Percentiles rank a stretch among this genome's conserved stretches.
phyloP scores from a whole-genome alignment of 2,113 vertebrate species.

The Eonycteris spelaea region DNA sequence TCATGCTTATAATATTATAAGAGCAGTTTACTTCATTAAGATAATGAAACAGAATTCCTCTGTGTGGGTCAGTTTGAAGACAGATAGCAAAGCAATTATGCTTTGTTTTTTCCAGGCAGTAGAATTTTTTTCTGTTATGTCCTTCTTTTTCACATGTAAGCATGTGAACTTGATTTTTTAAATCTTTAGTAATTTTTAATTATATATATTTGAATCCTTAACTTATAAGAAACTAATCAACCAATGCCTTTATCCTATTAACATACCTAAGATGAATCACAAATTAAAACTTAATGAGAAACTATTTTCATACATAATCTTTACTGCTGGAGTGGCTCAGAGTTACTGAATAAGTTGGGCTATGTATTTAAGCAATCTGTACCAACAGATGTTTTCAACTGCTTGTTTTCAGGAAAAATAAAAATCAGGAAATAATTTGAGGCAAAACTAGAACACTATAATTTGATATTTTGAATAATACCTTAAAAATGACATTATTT shows the following conservation, averaged over 20 bases:
- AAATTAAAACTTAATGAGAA: conserved; percentile 32
- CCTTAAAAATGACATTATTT: neutral
- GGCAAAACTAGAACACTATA: conserved; percentile 7
- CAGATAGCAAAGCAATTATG: conserved; percentile 2
- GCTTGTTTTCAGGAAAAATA: conserved; percentile 26
- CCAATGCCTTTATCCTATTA: neutral
- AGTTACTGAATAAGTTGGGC: neutral
- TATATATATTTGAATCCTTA: neutral
- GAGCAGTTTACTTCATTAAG: conserved; percentile 48
- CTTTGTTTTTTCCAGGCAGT: neutral
- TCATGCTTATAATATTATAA: conserved; percentile 27
- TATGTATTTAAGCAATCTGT: neutral
- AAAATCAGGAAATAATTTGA: conserved; percentile 57
- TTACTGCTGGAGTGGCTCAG: neutral
- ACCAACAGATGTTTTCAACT: conserved; percentile 27
- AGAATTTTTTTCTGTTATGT: neutral
- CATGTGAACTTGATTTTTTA: conserved; percentile 33
- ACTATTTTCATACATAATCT: conserved; percentile 11
- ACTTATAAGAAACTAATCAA: conserved; percentile 21
- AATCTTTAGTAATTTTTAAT: neutral
- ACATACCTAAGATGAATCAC: neutral
- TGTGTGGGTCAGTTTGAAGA: conserved; percentile 28
- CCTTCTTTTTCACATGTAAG: neutral
- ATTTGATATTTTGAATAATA: conserved; percentile 15
- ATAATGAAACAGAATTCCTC: conserved; percentile 42